A percentile compares a stretch with the other conserved stretches of the same genome.
Evolutionary conservation across 2,888 invertebrate species (phyloP).

Genomic region (Dyspetes luteomarginatus): DNA sequence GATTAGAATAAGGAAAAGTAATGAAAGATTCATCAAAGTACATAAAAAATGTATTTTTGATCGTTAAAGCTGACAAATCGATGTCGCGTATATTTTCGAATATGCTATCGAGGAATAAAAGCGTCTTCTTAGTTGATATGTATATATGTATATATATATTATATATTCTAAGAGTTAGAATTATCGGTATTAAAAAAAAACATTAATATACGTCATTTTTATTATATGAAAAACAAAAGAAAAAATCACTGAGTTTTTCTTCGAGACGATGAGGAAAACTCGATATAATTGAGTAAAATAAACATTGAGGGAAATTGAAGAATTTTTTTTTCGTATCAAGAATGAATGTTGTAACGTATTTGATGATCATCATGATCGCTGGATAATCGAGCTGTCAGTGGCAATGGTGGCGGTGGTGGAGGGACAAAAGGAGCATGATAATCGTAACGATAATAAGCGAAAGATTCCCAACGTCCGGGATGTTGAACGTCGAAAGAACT

Average conservation of each 20-base stretch:
- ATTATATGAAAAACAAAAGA: neutral
- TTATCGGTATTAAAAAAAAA: neutral
- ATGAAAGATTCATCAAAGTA: too few relatives aligned
- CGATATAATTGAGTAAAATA: neutral
- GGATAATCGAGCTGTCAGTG: conserved; percentile 69
- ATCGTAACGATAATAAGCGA: conserved; percentile 81
- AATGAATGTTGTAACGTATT: conserved; percentile 68
- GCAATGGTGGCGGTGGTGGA: conserved; percentile 70
- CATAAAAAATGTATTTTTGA: too few relatives aligned
- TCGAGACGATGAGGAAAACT: neutral
- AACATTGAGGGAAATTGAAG: neutral
- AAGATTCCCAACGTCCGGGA: conserved; percentile 79
- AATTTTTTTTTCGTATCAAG: conserved; percentile 60
- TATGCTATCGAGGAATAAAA: too few relatives aligned
- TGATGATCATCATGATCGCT: conserved; percentile 70
- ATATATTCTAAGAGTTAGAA: neutral
- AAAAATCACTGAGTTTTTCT: neutral
- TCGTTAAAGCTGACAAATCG: too few relatives aligned
- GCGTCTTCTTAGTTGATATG: neutral
- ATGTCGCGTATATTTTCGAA: too few relatives aligned
- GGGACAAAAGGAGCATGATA: conserved; percentile 77
- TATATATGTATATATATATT: too few relatives aligned
- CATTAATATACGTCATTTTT: neutral
- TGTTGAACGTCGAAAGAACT: conserved; percentile 75
- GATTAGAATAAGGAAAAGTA: too few relatives aligned